phyloP scores from a whole-genome alignment of 2,113 vertebrate species.

The Perca schrenkii region DNA sequence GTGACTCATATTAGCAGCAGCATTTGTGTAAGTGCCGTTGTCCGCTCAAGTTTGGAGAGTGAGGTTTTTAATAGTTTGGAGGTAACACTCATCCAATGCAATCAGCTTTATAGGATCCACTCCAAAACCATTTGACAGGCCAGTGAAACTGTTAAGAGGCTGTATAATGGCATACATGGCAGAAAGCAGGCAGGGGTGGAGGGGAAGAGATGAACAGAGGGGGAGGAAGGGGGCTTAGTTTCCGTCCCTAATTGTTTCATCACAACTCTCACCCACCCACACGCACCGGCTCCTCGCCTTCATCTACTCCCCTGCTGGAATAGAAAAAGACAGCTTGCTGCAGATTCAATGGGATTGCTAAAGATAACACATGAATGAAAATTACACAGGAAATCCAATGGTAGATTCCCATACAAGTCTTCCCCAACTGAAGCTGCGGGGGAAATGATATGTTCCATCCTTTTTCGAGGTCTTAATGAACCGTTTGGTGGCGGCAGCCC shows the following conservation, averaged over 20 bases:
- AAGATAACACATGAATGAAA: conserved; percentile 70
- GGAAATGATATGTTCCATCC: conserved; percentile 30
- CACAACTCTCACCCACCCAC: conserved; percentile 31
- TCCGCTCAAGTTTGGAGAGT: conserved; percentile 30
- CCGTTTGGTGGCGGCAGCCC: conserved; percentile 31
- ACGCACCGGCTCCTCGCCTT: conserved; percentile 22
- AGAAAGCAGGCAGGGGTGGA: conserved; percentile 33
- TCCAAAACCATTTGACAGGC: conserved; percentile 66
- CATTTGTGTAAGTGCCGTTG: conserved; percentile 18
- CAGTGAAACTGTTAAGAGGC: conserved; percentile 50
- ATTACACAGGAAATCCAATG: conserved; percentile 65
- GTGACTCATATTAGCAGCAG: background rate
- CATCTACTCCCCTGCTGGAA: conserved; percentile 6
- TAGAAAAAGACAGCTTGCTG: conserved; percentile 31
- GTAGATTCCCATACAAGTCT: conserved; percentile 53
- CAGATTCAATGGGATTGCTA: conserved; percentile 44
- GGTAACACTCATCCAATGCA: conserved; percentile 23
- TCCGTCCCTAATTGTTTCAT: conserved; percentile 58
- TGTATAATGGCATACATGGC: conserved; percentile 72
- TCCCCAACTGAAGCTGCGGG: conserved; percentile 37
- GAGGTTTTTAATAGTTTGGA: conserved; percentile 41
- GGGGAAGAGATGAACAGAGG: background rate
- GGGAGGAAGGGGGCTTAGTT: conserved; percentile 5
- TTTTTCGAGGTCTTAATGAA: conserved; percentile 59
- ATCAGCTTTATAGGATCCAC: conserved; percentile 63